Base-by-base conservation (phyloP, 2,797 vertebrate species). In the Acanthopagrus latus region DNA sequence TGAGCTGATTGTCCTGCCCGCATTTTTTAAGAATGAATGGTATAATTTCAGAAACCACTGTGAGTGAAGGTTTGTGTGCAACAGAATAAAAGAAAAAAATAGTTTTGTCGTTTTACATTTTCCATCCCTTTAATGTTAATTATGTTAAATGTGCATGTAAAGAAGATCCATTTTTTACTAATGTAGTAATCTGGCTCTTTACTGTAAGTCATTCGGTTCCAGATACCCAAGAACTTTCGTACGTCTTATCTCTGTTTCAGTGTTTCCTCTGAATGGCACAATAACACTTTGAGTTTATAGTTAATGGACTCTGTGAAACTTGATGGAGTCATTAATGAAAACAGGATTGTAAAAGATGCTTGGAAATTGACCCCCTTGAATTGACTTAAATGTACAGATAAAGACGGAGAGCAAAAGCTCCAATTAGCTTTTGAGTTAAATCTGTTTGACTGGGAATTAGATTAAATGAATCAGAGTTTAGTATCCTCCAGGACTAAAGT, bases 41-140 rank as follows among this genome's bases (percentile, higher is more conserved):
- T 46, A 2, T 72, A 64, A 74, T 80, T 69, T 72, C 64, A 41
- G 21, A 57, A 70, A 60, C 14, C 29, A 3, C 57, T 50, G 25
- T 6, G 29, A 64, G 25, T 51, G 27, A 52, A 13, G 6, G 17
- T 33, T 55, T 20, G 41, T 20, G 8, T 41, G 27, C 27, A 12
- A 17, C 21, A 55, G 21, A 55, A 2, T 25, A 11, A 44, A 74
- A 43, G 12, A 59, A 21, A 27, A 38, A 10, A 46, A n/a, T 13
- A 13, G 29, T 51, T 67, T 21, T 46, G 18, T 50, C 38, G 16
- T 65, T 58, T 38, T 55, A 18, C 9, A 17, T 55, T 74, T 71
- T 41, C 29, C 43, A 38, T 77, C 47, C 25, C 29, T 60, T 56
- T 43, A 8, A 50, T 57, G 11, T 67, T 67, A 52, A 65, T 25